Evolutionary conservation across 2,797 vertebrate species (phyloP), one percentile per base, ranked within the genome.

Genomic region (Helicolenus hilgendorfi): DNA sequence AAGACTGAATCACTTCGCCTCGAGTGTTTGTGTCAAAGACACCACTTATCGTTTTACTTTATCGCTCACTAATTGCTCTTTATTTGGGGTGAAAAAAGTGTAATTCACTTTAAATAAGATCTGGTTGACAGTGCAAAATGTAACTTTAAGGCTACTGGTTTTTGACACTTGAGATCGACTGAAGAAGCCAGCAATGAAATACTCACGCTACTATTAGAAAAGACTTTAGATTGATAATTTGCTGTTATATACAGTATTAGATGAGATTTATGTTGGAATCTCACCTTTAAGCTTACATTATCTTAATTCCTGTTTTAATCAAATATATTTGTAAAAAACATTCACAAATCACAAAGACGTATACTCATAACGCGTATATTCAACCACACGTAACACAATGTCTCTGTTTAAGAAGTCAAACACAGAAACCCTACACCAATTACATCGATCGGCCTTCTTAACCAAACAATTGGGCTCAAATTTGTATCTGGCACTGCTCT

Each of bases 401-500:
- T 24, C 18, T 69, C 56, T 53, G 33, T 80, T 88, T 84, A 83
- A 90, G 60, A 76, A 76, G 60, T 65, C 33, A 24, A 70, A 72
- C 18, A 64, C 41, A 76, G 84, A 90, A 81, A 56, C 59, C 11
- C 60, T 26, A 86, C 56, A 87, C 72, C 55, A 72, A 68, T 83
- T 71, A 58, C 60, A 92, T 90, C 26, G 82, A 93, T 92, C 77
- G 71, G 58, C 33, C 49, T 72, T 86, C 71, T 89, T 90, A 84
- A 92, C n/a, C 85, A 72, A 88, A 89, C 88, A 83, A 92, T 73
- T 63, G 55, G 80, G 71, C 85, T 92, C 83, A 86, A 84, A 92
- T 87, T 82, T 94, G 89, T 91, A 92, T 91, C 84, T 81, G 58
- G 71, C 82, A 62, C 49, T 79, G 89, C 90, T 93, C 89, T 86